Conservation (phyloP, 2,113 vertebrate genomes). For the Nycticebus coucang region DNA sequence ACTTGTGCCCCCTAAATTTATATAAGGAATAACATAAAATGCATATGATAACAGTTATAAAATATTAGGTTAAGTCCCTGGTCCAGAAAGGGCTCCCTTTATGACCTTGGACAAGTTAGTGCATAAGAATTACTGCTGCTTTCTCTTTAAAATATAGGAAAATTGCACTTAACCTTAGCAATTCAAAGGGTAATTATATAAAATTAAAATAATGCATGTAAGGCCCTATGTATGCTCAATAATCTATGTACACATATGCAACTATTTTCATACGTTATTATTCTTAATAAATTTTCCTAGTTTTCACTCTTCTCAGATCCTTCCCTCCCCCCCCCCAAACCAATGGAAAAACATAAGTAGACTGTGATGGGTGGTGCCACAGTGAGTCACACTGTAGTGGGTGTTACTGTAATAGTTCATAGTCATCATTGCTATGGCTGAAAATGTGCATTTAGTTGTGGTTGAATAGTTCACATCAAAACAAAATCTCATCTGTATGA, state of each 20-base stretch:
- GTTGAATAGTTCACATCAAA: conserved; percentile 64
- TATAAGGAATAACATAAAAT: no score
- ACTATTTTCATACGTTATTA: neutral
- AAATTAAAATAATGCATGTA: neutral
- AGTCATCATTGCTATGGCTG: neutral
- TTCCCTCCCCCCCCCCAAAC: rapidly evolving
- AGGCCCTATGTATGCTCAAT: neutral
- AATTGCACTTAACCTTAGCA: neutral
- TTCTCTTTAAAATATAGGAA: neutral
- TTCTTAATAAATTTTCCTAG: neutral
- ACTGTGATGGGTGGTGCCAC: neutral
- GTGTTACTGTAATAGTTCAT: conserved; percentile 19
- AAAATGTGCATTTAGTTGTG: neutral
- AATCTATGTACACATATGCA: neutral
- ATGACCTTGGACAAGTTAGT: neutral
- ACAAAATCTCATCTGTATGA: conserved; percentile 55
- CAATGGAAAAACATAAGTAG: neutral
- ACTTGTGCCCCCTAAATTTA: no score
- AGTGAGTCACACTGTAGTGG: neutral
- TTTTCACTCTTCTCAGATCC: neutral
- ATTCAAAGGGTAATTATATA: neutral
- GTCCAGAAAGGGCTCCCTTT: neutral
- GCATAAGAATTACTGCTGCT: neutral
- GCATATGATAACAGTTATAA: neutral
- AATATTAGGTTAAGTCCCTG: neutral